Conservation (phyloP, 1,140 invertebrate species). For the Diorhabda sublineata region DNA sequence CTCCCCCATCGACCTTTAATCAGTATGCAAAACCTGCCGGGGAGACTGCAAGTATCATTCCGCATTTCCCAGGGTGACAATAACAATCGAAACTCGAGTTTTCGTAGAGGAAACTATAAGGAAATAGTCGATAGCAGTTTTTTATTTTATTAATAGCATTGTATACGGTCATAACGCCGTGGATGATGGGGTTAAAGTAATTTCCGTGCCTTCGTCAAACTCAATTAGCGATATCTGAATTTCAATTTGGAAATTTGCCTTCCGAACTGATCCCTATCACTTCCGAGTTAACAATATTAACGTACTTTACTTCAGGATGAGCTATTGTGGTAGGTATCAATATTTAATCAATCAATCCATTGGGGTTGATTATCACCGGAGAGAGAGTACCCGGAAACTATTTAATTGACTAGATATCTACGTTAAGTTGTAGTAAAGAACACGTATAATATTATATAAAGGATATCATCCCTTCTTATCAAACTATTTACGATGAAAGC, state of each 20-base stretch:
- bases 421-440: background rate
- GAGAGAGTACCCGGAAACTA: slow-evolving; percentile 1
- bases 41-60: background rate
- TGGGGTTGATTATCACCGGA: slow-evolving; percentile 1
- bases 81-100: background rate
- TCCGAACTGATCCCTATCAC: background rate
- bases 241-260: background rate
- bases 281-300: slow-evolving; percentile 1
- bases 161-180: too few species aligned
- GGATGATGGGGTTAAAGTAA: background rate
- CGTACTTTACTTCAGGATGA: slow-evolving; percentile 5
- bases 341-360: slow-evolving; percentile 14
- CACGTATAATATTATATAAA: too few species aligned
- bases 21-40: slow-evolving; percentile 4
- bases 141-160: too few species aligned
- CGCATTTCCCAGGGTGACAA: slow-evolving; percentile 1
- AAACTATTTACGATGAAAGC: background rate
- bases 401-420: background rate
- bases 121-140: too few species aligned
- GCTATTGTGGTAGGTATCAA: slow-evolving; percentile 14
- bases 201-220: slow-evolving; percentile 1
- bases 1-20: background rate
- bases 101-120: too few species aligned
- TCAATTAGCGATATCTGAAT: background rate
- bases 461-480: too few species aligned